A percentile compares a stretch with the other conserved stretches of the same genome.
These are phyloP conservation scores for Thaumetopoea pityocampa DNA, from an alignment of 1,140 invertebrate genomes.

Conservation along the genomic window DNA sequence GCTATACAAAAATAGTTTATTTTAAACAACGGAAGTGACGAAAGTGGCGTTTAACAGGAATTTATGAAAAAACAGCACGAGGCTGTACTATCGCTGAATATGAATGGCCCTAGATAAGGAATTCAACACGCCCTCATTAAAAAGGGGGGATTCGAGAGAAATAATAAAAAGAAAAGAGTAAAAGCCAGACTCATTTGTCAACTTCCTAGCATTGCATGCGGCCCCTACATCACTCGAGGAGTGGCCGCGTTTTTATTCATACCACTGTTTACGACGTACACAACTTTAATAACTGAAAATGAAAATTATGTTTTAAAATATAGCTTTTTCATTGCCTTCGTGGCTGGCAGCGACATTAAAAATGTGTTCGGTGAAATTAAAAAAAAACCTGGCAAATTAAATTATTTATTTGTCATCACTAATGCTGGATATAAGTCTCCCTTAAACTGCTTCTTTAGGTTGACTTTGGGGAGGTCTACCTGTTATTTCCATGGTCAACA, in stretches of 20 bases:
- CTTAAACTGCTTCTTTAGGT: too few species aligned
- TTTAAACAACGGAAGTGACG: constrained; percentile 19
- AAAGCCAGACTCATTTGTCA: constrained; percentile 52
- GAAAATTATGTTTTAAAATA: constrained; percentile 35
- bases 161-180: constrained; percentile 28
- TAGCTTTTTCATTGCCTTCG: constrained; percentile 35
- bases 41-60: constrained; percentile 17
- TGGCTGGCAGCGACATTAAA: constrained; percentile 26
- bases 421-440: too few species aligned
- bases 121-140: constrained; percentile 38
- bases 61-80: constrained; percentile 23
- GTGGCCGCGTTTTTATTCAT: constrained; percentile 42
- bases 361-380: too few species aligned
- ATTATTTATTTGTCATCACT: too few species aligned
- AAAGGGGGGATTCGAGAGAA: constrained; percentile 22
- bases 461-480: too few species aligned
- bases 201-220: constrained; percentile 32
- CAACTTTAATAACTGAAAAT: constrained; percentile 47
- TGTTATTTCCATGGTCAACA: too few species aligned
- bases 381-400: too few species aligned
- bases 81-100: constrained; percentile 28
- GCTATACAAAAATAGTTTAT: too few species aligned
- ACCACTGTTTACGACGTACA: constrained; percentile 31
- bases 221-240: constrained; percentile 33
- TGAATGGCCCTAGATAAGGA: constrained; percentile 36